Percentiles rank a stretch among this genome's conserved stretches.
phyloP scores from a whole-genome alignment of 2,888 invertebrate species.

The Acanthosepion esculentum region DNA sequence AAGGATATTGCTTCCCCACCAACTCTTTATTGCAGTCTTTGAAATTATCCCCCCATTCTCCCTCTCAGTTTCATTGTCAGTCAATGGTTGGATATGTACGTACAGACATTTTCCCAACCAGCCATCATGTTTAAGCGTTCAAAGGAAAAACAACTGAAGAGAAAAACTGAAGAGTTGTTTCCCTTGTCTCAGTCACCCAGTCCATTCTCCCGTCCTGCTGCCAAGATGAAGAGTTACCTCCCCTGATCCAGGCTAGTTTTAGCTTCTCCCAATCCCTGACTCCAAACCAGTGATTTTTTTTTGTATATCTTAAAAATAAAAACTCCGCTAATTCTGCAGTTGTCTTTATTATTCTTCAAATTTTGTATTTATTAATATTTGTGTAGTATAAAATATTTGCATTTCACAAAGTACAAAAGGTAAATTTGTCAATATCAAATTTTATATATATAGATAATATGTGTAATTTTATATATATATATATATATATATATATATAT shows the following conservation, averaged over 20 bases:
- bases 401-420: no score
- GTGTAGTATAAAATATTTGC: neutral
- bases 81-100: neutral
- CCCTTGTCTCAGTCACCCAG: neutral
- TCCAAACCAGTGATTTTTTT: neutral
- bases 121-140: neutral
- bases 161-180: neutral
- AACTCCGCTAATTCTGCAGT: neutral
- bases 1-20: neutral
- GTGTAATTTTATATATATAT: no score
- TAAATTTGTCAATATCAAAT: no score
- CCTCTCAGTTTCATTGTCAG: neutral
- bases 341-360: no score
- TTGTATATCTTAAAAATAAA: neutral
- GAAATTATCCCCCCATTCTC: neutral
- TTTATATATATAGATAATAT: no score
- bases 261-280: neutral
- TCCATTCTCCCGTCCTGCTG: conserved; percentile 11
- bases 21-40: neutral
- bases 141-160: no score
- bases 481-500: no score
- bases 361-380: neutral
- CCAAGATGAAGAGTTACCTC: neutral
- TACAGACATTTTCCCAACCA: neutral
- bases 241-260: neutral